phyloP scores from a whole-genome alignment of 2,888 invertebrate genomes.

The Drosophila cognata region DNA sequence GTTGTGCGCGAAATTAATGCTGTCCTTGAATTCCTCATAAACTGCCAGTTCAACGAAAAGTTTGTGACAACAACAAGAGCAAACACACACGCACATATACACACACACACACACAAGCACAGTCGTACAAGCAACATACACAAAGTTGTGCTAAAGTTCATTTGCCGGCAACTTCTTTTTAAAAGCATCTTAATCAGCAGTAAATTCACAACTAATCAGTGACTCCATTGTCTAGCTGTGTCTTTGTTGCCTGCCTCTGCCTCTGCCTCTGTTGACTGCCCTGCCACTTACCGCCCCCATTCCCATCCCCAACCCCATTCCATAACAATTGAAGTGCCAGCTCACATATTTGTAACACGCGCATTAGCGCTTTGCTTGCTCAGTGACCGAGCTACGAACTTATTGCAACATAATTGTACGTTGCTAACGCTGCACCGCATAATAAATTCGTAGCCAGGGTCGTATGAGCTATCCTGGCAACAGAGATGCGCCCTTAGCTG shows the following conservation, averaged over 20 bases:
- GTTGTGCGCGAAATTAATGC: constrained; percentile 65
- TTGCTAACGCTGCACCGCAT: constrained; percentile 52
- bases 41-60: constrained; percentile 76
- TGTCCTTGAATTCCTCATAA: constrained; percentile 77
- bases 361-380: constrained; percentile 38
- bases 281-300: background rate
- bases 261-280: background rate
- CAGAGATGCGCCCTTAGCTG: constrained; percentile 3
- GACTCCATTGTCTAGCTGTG: constrained; percentile 67
- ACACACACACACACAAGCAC: constrained; percentile 4
- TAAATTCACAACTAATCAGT: constrained; percentile 82
- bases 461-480: constrained; percentile 45
- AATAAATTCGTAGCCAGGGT: constrained; percentile 34
- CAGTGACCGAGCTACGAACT: constrained; percentile 42
- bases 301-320: background rate
- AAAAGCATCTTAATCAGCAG: constrained; percentile 80
- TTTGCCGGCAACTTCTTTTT: constrained; percentile 59
- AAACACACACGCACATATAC: background rate
- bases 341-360: constrained; percentile 60
- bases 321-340: constrained; percentile 46
- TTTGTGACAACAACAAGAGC: constrained; percentile 35
- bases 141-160: constrained; percentile 68
- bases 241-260: background rate
- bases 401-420: constrained; percentile 78
- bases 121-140: constrained; percentile 14